phyloP scores from a whole-genome alignment of 2,113 vertebrate species.

The Centropus bengalensis region DNA sequence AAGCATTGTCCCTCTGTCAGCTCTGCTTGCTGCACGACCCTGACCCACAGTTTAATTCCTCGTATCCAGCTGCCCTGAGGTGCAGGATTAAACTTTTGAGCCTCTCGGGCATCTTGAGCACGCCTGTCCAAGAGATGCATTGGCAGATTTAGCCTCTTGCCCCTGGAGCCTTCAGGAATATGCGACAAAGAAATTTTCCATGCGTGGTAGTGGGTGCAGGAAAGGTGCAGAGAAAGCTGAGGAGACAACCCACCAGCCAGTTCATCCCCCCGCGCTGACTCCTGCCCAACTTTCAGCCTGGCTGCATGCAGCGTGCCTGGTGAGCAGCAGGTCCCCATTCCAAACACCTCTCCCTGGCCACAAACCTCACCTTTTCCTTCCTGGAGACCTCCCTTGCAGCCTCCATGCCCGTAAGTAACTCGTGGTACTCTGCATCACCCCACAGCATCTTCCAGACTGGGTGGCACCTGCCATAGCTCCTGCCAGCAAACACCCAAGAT shows the following conservation, averaged over 20 bases:
- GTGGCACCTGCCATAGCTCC: not conserved
- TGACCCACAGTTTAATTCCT: not conserved
- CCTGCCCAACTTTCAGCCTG: not conserved
- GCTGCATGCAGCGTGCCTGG: accelerated
- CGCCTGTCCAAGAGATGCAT: not conserved
- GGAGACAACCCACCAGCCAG: too few species aligned
- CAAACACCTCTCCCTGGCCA: accelerated
- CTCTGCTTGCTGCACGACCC: not conserved
- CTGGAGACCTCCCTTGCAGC: not conserved
- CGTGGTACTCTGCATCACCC: not conserved
- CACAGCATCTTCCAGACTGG: not conserved
- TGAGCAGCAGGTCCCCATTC: accelerated
- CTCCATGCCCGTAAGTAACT: accelerated
- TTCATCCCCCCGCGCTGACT: not conserved
- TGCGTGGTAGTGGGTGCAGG: not conserved
- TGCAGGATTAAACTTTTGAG: not conserved
- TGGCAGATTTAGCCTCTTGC: not conserved
- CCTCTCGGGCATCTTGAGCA: not conserved
- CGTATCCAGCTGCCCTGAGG: not conserved
- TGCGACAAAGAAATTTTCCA: not conserved
- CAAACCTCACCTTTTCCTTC: not conserved
- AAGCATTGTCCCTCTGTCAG: not conserved
- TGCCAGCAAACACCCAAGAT: not conserved
- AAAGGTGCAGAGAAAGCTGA: not conserved
- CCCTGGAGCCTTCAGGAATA: not conserved